phyloP scores from a whole-genome alignment of 2,797 vertebrate genomes.

The Sebastes trivittatus region DNA sequence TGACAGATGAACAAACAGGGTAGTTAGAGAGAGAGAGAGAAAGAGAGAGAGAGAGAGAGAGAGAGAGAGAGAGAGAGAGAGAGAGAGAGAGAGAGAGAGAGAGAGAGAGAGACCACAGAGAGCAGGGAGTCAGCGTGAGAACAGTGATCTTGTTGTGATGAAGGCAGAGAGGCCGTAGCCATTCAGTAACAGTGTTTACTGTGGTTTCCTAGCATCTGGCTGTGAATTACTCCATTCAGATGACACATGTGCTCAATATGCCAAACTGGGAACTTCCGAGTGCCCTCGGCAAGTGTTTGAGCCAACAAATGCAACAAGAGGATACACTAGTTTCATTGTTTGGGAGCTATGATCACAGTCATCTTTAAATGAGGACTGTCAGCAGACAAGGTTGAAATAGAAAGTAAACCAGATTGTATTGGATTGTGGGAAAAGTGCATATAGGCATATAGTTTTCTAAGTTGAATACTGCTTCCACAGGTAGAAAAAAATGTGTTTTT shows the following conservation, averaged over 20 bases:
- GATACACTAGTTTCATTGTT: conserved; percentile 11
- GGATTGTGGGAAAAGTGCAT: not conserved
- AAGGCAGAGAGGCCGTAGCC: conserved; percentile 1
- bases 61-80: not conserved
- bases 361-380: not conserved
- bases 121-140: conserved; percentile 21
- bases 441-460: not conserved
- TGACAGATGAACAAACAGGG: conserved; percentile 1
- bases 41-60: not conserved
- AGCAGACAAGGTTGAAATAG: not conserved
- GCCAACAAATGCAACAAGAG: conserved; percentile 11
- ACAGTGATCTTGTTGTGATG: conserved; percentile 69
- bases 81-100: not conserved
- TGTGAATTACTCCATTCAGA: conserved; percentile 62
- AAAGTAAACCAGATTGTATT: not conserved
- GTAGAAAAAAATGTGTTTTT: not conserved
- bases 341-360: not conserved
- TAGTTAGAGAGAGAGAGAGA: not conserved
- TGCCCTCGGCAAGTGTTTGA: conserved; percentile 18
- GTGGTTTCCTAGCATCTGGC: conserved; percentile 25
- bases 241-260: conserved; percentile 60
- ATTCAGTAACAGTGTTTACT: conserved; percentile 25
- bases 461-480: not conserved
- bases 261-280: conserved; percentile 18
- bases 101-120: not conserved